Evolutionary conservation across 2,797 vertebrate genomes (phyloP), one percentile per base, ranked within the genome.

Genomic region (Girardinus metallicus): DNA sequence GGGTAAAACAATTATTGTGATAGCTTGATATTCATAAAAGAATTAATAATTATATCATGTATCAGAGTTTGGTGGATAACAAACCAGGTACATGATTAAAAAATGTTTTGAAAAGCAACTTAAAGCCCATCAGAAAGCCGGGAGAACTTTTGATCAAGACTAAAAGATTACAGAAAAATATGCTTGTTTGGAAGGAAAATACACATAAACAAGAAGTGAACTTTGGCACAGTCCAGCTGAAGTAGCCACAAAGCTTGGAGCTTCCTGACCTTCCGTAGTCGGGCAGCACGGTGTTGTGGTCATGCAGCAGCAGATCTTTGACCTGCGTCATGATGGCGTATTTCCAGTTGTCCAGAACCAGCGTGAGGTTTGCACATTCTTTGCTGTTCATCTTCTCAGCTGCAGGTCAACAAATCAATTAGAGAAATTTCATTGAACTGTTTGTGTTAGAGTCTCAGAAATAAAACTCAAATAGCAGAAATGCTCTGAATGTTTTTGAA

Each of bases 341-440:
- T 77, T 96, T 97, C 97, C 97, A 98, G 93, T 97, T 98, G 90
- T 97, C 97, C 84, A 98, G 81, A 0, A 98, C 96, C 87, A 96
- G 75, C 5, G 97, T 97, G 76, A 98, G 96, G 93, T 98, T 98
- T 53, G 96, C 90, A 26, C 97, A 98, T 55, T 92, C 94, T 81
- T 88, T 95, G 21, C 47, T 76, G 70, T 88, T 94, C 1, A 82
- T 79, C 62, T 89, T 90, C 75, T 90, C 92, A 31, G 92, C 96
- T 97, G 83, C 51, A 57, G 80, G 53, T 44, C 11, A 62, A 36
- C 0, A 26, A 36, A 80, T 15, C 49, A 75, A 16, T 1, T 15
- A 0, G 16, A 64, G 15, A 46, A 2, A 16, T 31, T 2, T 46
- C 4, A 47, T 23, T 46, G 5, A 39, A 13, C 11, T 68, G 43